Percentiles rank a stretch among this genome's conserved stretches.
Evolutionary conservation across 2,888 invertebrate genomes (phyloP).

Genomic region (Acronicta psi): DNA sequence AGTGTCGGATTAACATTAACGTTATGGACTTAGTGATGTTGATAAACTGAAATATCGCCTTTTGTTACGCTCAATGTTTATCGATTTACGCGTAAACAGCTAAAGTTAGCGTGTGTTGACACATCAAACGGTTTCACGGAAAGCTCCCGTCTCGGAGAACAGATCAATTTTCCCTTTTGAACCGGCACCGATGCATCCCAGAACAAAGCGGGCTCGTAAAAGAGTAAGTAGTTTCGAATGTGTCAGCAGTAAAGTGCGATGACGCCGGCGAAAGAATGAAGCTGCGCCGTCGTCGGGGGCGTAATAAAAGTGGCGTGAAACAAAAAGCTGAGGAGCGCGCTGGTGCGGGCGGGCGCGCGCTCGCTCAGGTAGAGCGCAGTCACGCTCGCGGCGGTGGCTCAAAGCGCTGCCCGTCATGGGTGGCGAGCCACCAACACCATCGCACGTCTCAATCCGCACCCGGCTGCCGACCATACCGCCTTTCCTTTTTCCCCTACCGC

Average conservation of each 20-base stretch:
- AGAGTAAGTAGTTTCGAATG: constrained; percentile 84
- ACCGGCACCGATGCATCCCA: constrained; percentile 68
- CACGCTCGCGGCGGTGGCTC: constrained; percentile 73
- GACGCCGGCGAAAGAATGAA: constrained; percentile 74
- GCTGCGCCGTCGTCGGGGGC: constrained; percentile 73
- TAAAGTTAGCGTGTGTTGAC: constrained; percentile 68
- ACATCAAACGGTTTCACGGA: constrained; percentile 80
- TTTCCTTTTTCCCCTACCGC: constrained; percentile 88
- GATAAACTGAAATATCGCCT: constrained; percentile 73
- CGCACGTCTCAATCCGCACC: constrained; percentile 89
- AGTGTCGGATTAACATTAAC: constrained; percentile 87
- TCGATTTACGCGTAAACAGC: constrained; percentile 64
- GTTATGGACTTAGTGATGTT: constrained; percentile 77
- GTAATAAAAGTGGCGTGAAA: constrained; percentile 87
- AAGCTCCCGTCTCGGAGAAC: constrained; percentile 64
- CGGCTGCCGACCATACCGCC: constrained; percentile 85
- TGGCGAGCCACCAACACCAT: constrained; percentile 88
- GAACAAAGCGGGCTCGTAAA: constrained; percentile 83
- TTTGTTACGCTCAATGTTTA: constrained; percentile 65
- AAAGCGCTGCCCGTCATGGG: constrained; percentile 87
- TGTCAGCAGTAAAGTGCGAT: constrained; percentile 83
- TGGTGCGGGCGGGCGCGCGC: constrained; percentile 65
- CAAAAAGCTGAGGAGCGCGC: constrained; percentile 77
- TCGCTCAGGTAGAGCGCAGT: constrained; percentile 61
- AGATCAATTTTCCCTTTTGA: constrained; percentile 84